A percentile compares a stretch with the other conserved stretches of the same genome.
These are phyloP conservation scores for Epizoanthus illoricatus DNA, from an alignment of 92 coral and sea anemone species.

Conservation along the genomic window DNA sequence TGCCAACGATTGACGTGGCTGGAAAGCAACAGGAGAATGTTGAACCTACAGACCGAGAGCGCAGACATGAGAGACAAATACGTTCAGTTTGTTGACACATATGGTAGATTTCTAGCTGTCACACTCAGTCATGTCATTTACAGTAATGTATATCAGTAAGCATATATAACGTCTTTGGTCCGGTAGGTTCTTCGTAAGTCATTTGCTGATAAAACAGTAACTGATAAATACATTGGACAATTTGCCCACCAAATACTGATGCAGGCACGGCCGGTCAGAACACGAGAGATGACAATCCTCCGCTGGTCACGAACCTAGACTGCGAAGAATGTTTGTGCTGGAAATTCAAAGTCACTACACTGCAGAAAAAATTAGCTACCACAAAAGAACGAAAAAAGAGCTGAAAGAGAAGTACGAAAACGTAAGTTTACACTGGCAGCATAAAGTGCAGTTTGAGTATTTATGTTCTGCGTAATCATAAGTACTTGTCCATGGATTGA, in stretches of 20 bases:
- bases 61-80: not conserved
- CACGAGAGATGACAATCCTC: not conserved
- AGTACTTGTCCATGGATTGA: too few species aligned
- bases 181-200: not conserved
- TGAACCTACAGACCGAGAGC: not conserved
- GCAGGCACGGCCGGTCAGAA: not conserved
- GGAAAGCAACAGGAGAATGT: not conserved
- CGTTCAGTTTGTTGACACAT: not conserved
- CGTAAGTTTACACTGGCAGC: too few species aligned
- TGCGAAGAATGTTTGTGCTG: not conserved
- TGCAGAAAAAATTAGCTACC: too few species aligned
- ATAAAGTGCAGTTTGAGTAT: too few species aligned
- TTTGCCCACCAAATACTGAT: not conserved
- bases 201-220: not conserved
- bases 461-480: too few species aligned
- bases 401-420: too few species aligned
- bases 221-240: not conserved
- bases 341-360: too few species aligned
- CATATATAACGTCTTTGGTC: not conserved
- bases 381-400: too few species aligned
- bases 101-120: not conserved
- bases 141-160: not conserved
- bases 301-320: not conserved
- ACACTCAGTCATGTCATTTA: not conserved
- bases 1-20: conserved; percentile 8